These are phyloP conservation scores for Lasioglossum baleicum DNA, from an alignment of 1,140 invertebrate genomes.

Conservation along the genomic window DNA sequence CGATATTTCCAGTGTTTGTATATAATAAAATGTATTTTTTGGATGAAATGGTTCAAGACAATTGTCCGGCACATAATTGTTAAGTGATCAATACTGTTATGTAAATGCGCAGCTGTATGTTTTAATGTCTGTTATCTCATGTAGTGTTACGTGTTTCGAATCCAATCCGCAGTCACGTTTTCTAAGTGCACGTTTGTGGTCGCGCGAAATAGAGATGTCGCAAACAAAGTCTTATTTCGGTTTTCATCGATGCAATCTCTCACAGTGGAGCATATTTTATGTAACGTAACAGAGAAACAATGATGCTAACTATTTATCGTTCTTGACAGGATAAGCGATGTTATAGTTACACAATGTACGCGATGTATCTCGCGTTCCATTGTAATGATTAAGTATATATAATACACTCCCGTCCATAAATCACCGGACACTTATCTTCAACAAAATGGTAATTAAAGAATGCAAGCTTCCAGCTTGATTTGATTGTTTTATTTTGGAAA, in stretches of 20 bases:
- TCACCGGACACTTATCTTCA: too few species aligned
- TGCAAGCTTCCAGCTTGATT: too few species aligned
- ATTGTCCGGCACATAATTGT: not conserved
- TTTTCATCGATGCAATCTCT: not conserved
- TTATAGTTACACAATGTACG: not conserved
- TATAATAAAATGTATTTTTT: not conserved
- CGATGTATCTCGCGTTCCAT: too few species aligned
- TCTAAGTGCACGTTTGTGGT: not conserved
- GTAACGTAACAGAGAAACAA: conserved; percentile 3
- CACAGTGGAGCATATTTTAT: not conserved
- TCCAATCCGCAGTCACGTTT: not conserved
- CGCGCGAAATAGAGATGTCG: not conserved
- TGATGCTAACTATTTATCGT: not conserved
- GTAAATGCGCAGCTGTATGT: not conserved
- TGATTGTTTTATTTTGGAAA: too few species aligned
- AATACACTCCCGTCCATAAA: too few species aligned
- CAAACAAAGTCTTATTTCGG: not conserved
- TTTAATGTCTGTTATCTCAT: not conserved
- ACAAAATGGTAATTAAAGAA: too few species aligned
- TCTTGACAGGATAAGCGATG: not conserved
- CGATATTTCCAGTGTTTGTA: not conserved
- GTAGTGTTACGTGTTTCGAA: not conserved
- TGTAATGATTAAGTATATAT: too few species aligned
- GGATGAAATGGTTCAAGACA: not conserved
- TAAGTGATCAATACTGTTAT: not conserved